Base-by-base conservation (phyloP, 1,140 invertebrate species). In the Drosophila nannoptera region DNA sequence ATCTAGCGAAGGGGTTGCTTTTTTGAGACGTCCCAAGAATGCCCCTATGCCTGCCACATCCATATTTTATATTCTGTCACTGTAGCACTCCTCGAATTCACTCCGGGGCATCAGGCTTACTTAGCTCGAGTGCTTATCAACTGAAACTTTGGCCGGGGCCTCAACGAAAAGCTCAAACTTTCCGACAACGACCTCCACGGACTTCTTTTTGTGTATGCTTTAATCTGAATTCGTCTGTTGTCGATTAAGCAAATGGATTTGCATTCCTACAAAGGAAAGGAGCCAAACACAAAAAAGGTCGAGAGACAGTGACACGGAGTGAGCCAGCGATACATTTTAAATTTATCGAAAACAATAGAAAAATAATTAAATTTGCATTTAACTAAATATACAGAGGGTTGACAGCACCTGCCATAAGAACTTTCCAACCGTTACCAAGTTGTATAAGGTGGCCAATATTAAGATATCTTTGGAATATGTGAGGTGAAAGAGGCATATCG, bases 1-100 rank as follows among this genome's bases (percentile, higher is more conserved):
- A 81, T 81, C 78, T 78, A 67, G 75, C 40, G 43, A 77, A 81
- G 75, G 74, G 78, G 78, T 81, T 81, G 77, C 61, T 68, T 74
- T 81, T 56, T 40, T 62, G 46, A 32, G 75, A 63, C 75, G 52
- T 56, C 55, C 48, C 67, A 75, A 72, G 52, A 55, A 56, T 66
- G 62, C 54, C 54, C 54, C 35, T 53, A 52, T 48, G 40, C 38
- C 16, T 32, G 38, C 42, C 31, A 61, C 36, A 29, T 29, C 8
- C 14, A 70, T 43, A 65, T 59, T 69, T 81, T 76, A 73, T 77
- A 76, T 73, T 65, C 65, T 77, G 77, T 73, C 77, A 81, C 45
- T 76, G 46, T 48, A 43, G 45, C 77, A 78, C 77, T 70, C 63
- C 68, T 69, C 36, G 32, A 31, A 35, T 42, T 35, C 7, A 33